Evolutionary conservation across 2,888 invertebrate genomes (phyloP), one percentile per base, ranked within the genome.

Genomic region (Chymomyza amoena): DNA sequence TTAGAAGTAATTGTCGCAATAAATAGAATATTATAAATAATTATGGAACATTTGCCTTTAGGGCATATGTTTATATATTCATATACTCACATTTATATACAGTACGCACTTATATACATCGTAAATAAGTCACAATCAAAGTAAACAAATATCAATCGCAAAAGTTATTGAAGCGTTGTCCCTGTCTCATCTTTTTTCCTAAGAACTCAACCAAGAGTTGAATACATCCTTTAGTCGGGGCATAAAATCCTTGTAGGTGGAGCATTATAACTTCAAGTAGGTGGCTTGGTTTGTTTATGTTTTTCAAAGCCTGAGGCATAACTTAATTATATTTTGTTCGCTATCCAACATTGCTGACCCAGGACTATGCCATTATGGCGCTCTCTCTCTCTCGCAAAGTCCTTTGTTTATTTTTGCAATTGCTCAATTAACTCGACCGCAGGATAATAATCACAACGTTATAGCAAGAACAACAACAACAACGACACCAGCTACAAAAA

Each of bases 351-450:
- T 45, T 45, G 2, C 39, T 45, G 39, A 68, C 61, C 50, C 66
- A 32, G 32, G 32, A 9, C 7, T 32, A 7, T 32, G 4, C 32
- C 7, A 32, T 18, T 56, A 18, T 9, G 18, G 25, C 18, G 0
- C 56, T 51, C 15, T n/a, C 15, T 15, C 52, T 15, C 20, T 32
- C 32, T 32, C 32, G 32, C 20, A 57, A 25, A 20, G 25, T 66
- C 74, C 72, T 69, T 77, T 81, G 79, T 80, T 81, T 74, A 78
- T 73, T 79, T 75, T 81, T 76, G 77, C 81, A 81, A 81, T 81
- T 81, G 81, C 81, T 81, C 81, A 81, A 81, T 81, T 81, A 81
- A 81, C 73, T 81, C 75, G 73, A 81, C 79, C 81, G 72, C 76
- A 65, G 77, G 72, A 77, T 74, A 80, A 73, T 78, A 79, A 79